Base-by-base conservation (phyloP, 1,140 invertebrate genomes). In the Carposina sasakii region DNA sequence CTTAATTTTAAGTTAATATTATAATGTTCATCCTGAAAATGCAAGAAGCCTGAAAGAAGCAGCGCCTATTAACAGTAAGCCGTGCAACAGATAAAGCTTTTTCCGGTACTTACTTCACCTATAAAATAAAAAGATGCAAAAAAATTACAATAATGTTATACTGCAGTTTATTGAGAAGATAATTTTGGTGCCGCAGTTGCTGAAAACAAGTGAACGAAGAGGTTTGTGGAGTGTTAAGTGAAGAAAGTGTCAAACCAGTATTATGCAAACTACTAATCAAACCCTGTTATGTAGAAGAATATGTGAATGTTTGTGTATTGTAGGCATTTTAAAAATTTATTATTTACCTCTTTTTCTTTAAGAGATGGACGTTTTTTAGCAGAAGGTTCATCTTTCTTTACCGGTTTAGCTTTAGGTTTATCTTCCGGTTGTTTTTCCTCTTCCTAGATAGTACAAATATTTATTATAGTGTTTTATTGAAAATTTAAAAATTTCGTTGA, bases 361-460 rank as follows among this genome's bases (percentile, higher is more conserved):
- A 79, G 58, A 57, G 77, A 78, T 23, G 75, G 66, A 28, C 76
- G 81, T 66, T 84, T 84, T 71, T 81, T 84, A 63, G 70, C 43
- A 45, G 72, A 68, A 15, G 67, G 51, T 48, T 74, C 73, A 44
- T 74, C 78, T 62, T 78, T 75, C 52, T 81, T 81, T 20, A 60
- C 46, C 16, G 74, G 21, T 66, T 81, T 84, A 20, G 68, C 49
- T 46, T 85, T 85, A 56, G 78, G 67, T 67, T 85, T 85, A 3
- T 78, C 77, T 12, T 81, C 76, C n/a, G 74, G 59, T 58, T 74
- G 72, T 66, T 70, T 68, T 19, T 84, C 81, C 48, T 82, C 76
- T 49, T 78, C 79, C 79, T 83, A 72, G 52, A 54, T 49, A n/a
- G n/a, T n/a, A n/a, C n/a, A n/a, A 50, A 49, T 13, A 24, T 31